These are phyloP conservation scores for Cherax quadricarinatus DNA, from an alignment of 1,140 invertebrate species.

Conservation along the genomic window DNA sequence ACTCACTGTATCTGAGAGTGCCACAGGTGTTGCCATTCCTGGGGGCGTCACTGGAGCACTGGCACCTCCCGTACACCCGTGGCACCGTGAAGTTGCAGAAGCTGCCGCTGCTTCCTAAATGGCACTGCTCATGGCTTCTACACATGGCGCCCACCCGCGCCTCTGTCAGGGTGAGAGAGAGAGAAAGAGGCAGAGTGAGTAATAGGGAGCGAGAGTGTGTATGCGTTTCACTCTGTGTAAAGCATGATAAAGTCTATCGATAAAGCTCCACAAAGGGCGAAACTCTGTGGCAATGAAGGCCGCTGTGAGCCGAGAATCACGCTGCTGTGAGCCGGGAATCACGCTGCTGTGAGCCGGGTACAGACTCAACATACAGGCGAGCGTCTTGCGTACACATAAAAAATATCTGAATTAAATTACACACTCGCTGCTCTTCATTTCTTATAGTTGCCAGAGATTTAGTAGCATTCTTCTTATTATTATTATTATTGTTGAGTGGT, in stretches of 20 bases:
- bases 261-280: background rate
- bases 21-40: slow-evolving; percentile 73
- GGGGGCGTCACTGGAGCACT: slow-evolving; percentile 79
- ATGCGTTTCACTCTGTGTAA: background rate
- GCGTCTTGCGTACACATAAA: too few relatives aligned
- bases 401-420: too few relatives aligned
- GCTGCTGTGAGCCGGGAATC: too few relatives aligned
- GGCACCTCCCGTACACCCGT: slow-evolving; percentile 90
- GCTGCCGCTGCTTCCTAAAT: slow-evolving; percentile 87
- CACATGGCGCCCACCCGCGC: slow-evolving; percentile 92
- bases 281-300: background rate
- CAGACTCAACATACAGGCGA: too few relatives aligned
- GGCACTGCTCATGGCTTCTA: slow-evolving; percentile 91
- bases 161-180: slow-evolving; percentile 79
- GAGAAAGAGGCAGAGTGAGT: background rate
- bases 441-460: too few relatives aligned
- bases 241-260: background rate
- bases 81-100: slow-evolving; percentile 93
- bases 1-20: slow-evolving; percentile 78
- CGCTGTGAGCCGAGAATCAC: too few relatives aligned
- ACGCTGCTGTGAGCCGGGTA: too few relatives aligned
- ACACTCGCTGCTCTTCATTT: too few relatives aligned
- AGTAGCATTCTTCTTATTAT: too few relatives aligned
- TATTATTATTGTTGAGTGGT: too few relatives aligned
- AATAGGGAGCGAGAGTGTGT: background rate